These are phyloP conservation scores for Arnoldichthys spilopterus DNA, from an alignment of 2,797 vertebrate genomes.

Conservation along the genomic window DNA sequence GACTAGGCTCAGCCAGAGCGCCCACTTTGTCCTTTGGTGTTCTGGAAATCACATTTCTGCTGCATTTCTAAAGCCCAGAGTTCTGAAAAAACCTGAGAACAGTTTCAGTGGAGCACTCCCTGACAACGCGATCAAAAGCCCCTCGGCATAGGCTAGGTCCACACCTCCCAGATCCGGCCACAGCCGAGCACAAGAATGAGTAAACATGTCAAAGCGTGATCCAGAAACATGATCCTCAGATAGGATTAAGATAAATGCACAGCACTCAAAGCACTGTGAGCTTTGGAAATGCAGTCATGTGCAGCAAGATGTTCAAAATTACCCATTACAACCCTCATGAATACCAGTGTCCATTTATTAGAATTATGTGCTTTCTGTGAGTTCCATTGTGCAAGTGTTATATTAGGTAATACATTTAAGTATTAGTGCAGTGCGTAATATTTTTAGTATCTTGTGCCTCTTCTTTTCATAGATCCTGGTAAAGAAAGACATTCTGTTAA, in stretches of 20 bases:
- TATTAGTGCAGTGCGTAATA: conserved; percentile 54
- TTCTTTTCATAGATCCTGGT: conserved; percentile 66
- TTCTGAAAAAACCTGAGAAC: conserved; percentile 13
- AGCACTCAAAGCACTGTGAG: conserved; percentile 47
- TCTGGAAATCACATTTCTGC: conserved; percentile 6
- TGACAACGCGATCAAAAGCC: conserved; percentile 14
- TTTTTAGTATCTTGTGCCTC: conserved; percentile 64
- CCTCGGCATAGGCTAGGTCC: not conserved
- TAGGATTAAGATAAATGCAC: conserved; percentile 62
- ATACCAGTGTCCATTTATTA: conserved; percentile 51
- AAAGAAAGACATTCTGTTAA: conserved; percentile 7
- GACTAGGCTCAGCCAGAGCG: conserved; percentile 48
- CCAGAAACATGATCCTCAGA: conserved; percentile 27
- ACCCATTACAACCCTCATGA: conserved; percentile 35
- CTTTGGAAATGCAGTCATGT: conserved; percentile 48
- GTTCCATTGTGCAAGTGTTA: conserved; percentile 57
- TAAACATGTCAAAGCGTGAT: conserved; percentile 21
- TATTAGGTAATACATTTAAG: conserved; percentile 54
- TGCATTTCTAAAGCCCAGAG: conserved; percentile 58
- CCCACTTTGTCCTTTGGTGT: not conserved
- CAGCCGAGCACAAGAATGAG: not conserved
- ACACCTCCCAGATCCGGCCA: conserved; percentile 43
- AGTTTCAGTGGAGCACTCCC: conserved; percentile 32
- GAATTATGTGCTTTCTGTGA: conserved; percentile 44
- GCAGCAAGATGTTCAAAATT: conserved; percentile 36